These are phyloP conservation scores for Prinia subflava DNA, from an alignment of 2,113 vertebrate species.

Conservation along the genomic window DNA sequence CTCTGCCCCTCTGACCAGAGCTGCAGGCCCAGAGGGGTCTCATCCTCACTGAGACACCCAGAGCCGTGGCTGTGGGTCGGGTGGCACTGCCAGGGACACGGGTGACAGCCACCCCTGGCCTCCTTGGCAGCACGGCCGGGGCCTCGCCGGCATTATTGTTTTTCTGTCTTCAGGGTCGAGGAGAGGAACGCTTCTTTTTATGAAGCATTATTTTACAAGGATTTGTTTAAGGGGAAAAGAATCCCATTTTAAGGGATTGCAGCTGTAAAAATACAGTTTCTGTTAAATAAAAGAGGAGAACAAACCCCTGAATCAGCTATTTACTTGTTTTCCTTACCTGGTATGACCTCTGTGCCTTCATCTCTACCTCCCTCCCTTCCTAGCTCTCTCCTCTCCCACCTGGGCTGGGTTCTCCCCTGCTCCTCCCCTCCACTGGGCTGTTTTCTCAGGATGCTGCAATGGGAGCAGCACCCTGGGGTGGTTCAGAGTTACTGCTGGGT, in stretches of 20 bases:
- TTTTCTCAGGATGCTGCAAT: background rate
- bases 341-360: background rate
- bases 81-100: background rate
- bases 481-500: background rate
- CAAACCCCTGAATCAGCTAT: slow-evolving; percentile 70
- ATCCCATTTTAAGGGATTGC: slow-evolving; percentile 72
- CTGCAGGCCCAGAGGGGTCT: accelerated
- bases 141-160: background rate
- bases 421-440: background rate
- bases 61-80: background rate
- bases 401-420: background rate
- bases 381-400: background rate
- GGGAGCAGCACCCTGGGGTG: background rate
- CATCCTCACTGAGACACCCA: accelerated
- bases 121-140: background rate
- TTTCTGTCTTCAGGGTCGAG: slow-evolving; percentile 31
- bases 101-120: background rate
- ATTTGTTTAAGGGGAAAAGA: slow-evolving; percentile 69
- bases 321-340: slow-evolving; percentile 64
- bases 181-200: slow-evolving; percentile 66
- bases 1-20: background rate
- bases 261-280: slow-evolving; percentile 78
- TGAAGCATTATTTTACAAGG: slow-evolving; percentile 69
- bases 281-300: slow-evolving; percentile 48
- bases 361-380: background rate